Conservation (phyloP, 2,888 invertebrate genomes). For the Xanthia icteritia region DNA sequence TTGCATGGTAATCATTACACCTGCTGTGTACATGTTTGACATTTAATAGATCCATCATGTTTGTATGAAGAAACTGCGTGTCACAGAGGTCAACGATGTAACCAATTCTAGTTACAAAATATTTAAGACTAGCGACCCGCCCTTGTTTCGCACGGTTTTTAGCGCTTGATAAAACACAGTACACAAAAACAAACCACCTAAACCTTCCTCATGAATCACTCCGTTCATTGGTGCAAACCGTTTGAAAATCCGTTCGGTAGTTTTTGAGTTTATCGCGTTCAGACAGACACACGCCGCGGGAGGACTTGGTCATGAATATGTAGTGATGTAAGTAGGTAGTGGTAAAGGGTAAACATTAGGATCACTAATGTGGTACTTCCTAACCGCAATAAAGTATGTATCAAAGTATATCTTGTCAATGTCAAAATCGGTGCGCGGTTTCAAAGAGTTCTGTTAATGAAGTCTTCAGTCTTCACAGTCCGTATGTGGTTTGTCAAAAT, state of each 20-base stretch:
- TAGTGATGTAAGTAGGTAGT: no score
- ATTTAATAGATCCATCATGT: conserved; percentile 54
- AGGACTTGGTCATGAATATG: no score
- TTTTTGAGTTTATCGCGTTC: no score
- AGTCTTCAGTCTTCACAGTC: no score
- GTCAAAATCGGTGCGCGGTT: neutral
- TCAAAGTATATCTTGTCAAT: neutral
- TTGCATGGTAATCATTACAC: conserved; percentile 10
- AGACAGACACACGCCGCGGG: no score
- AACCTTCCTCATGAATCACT: no score
- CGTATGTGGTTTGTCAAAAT: neutral
- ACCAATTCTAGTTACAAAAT: conserved; percentile 55
- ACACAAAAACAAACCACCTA: no score
- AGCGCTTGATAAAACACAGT: no score
- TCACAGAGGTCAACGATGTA: conserved; percentile 64
- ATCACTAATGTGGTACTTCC: conserved; percentile 17
- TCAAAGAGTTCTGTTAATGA: neutral
- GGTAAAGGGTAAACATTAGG: conserved; percentile 26
- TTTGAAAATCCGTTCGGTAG: no score
- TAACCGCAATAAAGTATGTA: neutral
- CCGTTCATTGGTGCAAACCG: no score
- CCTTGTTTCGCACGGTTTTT: no score
- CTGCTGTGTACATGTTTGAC: conserved; percentile 27
- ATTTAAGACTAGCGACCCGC: neutral
- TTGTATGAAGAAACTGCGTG: conserved; percentile 58